phyloP scores from a whole-genome alignment of 2,797 vertebrate genomes.

The Premnoplex brunnescens region DNA sequence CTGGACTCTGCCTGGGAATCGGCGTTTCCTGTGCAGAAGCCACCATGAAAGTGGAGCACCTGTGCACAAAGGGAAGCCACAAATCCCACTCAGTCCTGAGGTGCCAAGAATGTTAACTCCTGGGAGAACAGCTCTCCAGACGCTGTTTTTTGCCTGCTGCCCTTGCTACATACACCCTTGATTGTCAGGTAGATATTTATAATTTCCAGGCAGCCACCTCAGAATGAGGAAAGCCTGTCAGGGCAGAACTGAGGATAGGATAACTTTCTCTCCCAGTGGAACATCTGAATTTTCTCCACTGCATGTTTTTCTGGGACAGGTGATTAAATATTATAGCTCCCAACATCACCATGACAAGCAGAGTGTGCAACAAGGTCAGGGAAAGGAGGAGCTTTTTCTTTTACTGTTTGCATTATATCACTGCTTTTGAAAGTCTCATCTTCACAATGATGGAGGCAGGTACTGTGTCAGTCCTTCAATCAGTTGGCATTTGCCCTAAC shows the following conservation, averaged over 20 bases:
- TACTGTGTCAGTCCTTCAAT: neutral
- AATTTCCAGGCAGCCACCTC: neutral
- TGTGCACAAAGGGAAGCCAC: neutral
- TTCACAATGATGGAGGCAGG: neutral
- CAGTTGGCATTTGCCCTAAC: constrained; percentile 19
- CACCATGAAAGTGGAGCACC: neutral
- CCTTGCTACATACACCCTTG: neutral
- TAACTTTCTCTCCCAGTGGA: neutral
- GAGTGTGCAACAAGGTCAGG: neutral
- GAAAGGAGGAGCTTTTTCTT: neutral
- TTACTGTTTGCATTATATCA: neutral
- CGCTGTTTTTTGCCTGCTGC: neutral
- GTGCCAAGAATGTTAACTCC: neutral
- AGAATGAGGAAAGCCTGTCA: neutral
- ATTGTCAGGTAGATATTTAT: neutral
- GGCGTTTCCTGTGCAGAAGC: neutral
- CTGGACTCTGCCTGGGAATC: neutral
- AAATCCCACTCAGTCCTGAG: neutral
- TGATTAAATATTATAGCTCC: neutral
- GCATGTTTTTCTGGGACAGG: neutral
- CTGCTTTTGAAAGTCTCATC: neutral
- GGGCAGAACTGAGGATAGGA: neutral
- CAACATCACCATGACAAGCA: fast-evolving
- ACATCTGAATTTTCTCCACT: neutral
- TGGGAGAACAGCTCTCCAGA: neutral